A percentile compares a stretch with the other conserved stretches of the same genome.
phyloP scores from a whole-genome alignment of 1,140 invertebrate species.

The Mylabris phalerata region DNA sequence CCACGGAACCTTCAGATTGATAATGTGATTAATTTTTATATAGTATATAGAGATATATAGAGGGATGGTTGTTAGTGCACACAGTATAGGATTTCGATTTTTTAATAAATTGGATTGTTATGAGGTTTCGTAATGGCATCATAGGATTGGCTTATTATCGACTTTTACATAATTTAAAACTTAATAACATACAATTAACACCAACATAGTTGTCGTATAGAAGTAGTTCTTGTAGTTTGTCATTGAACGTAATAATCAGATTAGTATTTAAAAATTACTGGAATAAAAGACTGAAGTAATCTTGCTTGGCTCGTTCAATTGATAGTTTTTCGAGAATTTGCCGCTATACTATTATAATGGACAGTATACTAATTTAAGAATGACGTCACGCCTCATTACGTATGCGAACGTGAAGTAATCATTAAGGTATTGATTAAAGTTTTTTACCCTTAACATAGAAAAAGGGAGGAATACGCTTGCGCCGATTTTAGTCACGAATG shows the following conservation, averaged over 20 bases:
- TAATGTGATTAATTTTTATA: slow-evolving; percentile 45
- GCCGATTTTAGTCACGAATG: slow-evolving; percentile 29
- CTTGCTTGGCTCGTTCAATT: too few relatives aligned
- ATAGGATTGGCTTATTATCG: neutral
- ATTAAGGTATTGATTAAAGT: slow-evolving; percentile 38
- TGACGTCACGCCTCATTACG: slow-evolving; percentile 38
- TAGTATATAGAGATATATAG: slow-evolving; percentile 12
- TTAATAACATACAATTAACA: too few relatives aligned
- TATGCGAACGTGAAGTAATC: slow-evolving; percentile 37
- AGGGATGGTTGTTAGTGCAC: neutral
- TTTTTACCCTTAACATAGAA: slow-evolving; percentile 29
- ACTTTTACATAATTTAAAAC: too few relatives aligned
- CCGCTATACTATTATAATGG: neutral
- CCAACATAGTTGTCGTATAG: too few relatives aligned
- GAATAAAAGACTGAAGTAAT: too few relatives aligned
- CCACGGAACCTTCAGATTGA: slow-evolving; percentile 37
- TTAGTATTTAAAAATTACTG: neutral
- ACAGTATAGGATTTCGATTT: slow-evolving; percentile 26
- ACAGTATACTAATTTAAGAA: slow-evolving; percentile 28
- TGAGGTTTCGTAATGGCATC: slow-evolving; percentile 19
- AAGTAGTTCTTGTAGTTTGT: too few relatives aligned
- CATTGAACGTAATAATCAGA: too few relatives aligned
- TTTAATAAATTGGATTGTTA: slow-evolving; percentile 27
- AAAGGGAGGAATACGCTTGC: slow-evolving; percentile 25
- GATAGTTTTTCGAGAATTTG: neutral